phyloP scores from a whole-genome alignment of 2,113 vertebrate genomes.

The Otocyon megalotis region DNA sequence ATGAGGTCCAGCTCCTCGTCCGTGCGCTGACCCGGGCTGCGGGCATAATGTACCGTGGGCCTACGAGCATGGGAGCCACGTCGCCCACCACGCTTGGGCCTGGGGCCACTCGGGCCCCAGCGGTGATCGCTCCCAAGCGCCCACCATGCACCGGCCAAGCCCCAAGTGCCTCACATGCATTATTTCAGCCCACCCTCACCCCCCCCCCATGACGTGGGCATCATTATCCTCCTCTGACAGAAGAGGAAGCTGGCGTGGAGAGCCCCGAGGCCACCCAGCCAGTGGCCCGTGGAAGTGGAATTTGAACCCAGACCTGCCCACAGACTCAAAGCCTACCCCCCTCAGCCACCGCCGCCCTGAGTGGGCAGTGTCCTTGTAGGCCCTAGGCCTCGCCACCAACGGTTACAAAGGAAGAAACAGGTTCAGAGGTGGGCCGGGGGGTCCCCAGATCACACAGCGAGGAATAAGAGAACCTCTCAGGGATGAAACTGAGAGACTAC shows the following conservation, averaged over 20 bases:
- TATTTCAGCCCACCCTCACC: background rate
- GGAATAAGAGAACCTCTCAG: background rate
- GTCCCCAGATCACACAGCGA: background rate
- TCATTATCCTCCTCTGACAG: background rate
- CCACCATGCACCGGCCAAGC: fast-evolving
- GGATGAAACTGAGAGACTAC: background rate
- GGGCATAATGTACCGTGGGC: background rate
- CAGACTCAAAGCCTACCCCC: background rate
- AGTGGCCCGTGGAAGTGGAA: background rate
- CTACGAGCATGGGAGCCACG: background rate
- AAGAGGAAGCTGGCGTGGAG: background rate
- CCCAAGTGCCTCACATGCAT: background rate
- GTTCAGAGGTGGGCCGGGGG: background rate
- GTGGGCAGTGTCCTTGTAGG: background rate
- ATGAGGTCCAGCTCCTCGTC: constrained; percentile 96
- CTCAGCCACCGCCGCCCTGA: background rate
- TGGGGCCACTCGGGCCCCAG: background rate
- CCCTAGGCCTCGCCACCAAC: background rate
- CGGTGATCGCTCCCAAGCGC: background rate
- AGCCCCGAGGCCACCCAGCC: background rate
- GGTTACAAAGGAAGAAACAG: background rate
- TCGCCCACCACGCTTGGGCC: fast-evolving
- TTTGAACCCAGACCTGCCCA: background rate
- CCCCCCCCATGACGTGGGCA: background rate
- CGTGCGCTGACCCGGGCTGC: constrained; percentile 93